Base-by-base conservation (phyloP, 2,797 vertebrate species). In the Mycteria americana region DNA sequence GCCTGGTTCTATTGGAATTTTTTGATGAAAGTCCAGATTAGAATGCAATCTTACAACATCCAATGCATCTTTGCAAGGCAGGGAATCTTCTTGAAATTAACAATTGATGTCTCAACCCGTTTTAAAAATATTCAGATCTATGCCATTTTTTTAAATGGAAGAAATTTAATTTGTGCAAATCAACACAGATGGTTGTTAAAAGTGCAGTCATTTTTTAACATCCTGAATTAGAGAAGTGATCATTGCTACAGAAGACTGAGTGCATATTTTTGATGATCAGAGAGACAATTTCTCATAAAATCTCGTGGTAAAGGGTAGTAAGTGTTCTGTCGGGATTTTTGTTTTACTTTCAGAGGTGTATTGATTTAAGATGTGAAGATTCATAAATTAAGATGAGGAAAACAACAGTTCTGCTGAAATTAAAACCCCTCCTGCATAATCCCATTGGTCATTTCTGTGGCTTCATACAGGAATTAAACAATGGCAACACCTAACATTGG, bases 1-100 rank as follows among this genome's bases (percentile, higher is more conserved):
- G 9, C 25, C 11, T 48, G 10, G 31, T 57, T 76, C 13, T 51
- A 68, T 25, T 23, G 22, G 53, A 87, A 85, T 13, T 30, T 95
- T 94, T 96, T 93, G 62, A 82, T 89, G 16, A 69, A 84, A 93
- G 11, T 8, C 19, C 41, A 79, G 51, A 91, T 88, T 94, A 67
- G 76, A 85, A 94, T 8, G n/a, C 30, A 92, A 46, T 31, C 4
- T 53, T 85, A 68, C 27, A 56, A 39, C 45, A 87, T 59, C 57
- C 21, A 64, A 70, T 35, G 4, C 4, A 85, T 35, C 5, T 85
- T 96, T 94, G 21, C 50, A 89, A 80, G 28, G 53, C 80, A 94
- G 21, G 3, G 65, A 86, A 79, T 22, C 27, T 79, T 89, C 80
- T 31, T 85, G 78, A 95, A 84, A 95, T 80, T 83, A 78, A 89